Conservation (phyloP, 53 echinoderm and acorn worm genomes). For the Apostichopus leukothele region DNA sequence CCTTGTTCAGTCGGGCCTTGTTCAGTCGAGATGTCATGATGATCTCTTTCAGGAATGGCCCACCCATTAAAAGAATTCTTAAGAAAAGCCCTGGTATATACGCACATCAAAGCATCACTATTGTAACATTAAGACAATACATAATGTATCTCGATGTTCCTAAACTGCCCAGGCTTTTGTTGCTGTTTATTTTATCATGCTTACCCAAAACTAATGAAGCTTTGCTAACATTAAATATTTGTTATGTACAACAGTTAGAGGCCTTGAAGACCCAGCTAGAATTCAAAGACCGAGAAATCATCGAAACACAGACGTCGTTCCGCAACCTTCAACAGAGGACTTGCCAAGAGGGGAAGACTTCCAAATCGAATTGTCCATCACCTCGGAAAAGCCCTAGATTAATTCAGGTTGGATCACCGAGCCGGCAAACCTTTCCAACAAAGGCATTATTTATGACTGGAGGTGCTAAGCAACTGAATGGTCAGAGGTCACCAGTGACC, state of each 20-base stretch:
- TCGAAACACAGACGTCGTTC: slow-evolving; percentile 71
- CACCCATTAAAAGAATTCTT: too few relatives aligned
- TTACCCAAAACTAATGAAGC: too few relatives aligned
- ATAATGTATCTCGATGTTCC: too few relatives aligned
- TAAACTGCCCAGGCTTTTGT: too few relatives aligned
- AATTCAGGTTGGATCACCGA: slow-evolving; percentile 3
- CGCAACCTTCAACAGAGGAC: slow-evolving; percentile 58
- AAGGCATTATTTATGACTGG: slow-evolving; percentile 70
- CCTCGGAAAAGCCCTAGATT: slow-evolving; percentile 40
- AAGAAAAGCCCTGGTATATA: too few relatives aligned
- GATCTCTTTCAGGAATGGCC: too few relatives aligned
- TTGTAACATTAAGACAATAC: background rate
- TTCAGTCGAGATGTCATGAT: too few relatives aligned
- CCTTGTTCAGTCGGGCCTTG: too few relatives aligned
- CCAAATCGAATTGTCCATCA: background rate
- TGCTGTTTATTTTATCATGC: too few relatives aligned
- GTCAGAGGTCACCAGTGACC: background rate
- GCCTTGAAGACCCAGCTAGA: slow-evolving; percentile 87
- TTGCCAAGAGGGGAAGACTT: too few relatives aligned
- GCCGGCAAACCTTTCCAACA: too few relatives aligned
- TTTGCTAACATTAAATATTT: background rate
- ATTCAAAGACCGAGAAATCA: slow-evolving; percentile 86
- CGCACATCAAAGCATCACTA: background rate
- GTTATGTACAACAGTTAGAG: slow-evolving; percentile 61
- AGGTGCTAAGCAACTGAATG: slow-evolving; percentile 17